phyloP scores from a whole-genome alignment of 2,797 vertebrate species.

The Arctocebus calabarensis region DNA sequence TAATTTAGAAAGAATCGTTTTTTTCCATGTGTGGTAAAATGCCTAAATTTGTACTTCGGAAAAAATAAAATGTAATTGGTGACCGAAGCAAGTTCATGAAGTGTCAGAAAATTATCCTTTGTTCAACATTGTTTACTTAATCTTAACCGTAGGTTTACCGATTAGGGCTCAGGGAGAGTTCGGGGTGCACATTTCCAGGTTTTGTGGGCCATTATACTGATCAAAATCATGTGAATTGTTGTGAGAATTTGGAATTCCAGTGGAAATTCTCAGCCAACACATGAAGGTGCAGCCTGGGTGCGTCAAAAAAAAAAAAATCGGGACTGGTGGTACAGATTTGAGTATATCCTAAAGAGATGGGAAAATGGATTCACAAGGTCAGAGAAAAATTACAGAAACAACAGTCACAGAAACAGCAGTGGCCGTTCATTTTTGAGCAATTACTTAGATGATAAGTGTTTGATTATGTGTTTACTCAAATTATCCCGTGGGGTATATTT shows the following conservation, averaged over 20 bases:
- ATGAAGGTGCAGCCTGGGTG: background rate
- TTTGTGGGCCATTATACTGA: background rate
- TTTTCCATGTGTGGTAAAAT: background rate
- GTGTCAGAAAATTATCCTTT: background rate
- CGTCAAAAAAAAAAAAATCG: background rate
- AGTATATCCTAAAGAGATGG: background rate
- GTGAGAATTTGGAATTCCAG: constrained; percentile 32
- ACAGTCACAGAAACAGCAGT: background rate
- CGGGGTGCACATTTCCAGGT: background rate
- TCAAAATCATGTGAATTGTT: background rate
- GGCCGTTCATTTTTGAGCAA: background rate
- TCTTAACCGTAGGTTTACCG: background rate
- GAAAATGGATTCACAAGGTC: background rate
- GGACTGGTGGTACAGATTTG: background rate
- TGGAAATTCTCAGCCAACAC: background rate
- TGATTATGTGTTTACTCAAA: background rate
- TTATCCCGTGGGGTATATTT: background rate
- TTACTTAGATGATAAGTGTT: background rate
- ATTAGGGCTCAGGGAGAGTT: background rate
- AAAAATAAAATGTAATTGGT: background rate
- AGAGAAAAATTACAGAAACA: background rate
- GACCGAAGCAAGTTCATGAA: background rate
- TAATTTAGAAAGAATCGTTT: constrained; percentile 17
- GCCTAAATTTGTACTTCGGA: background rate
- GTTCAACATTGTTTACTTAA: background rate